phyloP scores from a whole-genome alignment of 2,888 invertebrate genomes.

The Cantharis rustica region DNA sequence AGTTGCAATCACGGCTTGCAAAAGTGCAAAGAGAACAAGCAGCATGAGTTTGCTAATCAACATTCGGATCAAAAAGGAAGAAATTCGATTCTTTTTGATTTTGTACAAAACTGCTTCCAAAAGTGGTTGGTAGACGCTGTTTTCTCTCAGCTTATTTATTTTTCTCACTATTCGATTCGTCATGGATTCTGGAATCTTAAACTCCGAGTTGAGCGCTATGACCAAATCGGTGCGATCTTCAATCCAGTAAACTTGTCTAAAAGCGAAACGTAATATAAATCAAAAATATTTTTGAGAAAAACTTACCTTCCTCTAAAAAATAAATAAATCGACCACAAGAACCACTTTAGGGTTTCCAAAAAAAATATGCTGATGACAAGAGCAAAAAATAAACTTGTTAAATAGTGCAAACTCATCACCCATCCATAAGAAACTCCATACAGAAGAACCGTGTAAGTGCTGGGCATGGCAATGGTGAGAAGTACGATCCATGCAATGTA shows the following conservation, averaged over 20 bases:
- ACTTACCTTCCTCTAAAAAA: neutral
- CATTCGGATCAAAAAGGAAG: neutral
- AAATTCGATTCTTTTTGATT: neutral
- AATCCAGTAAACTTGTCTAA: neutral
- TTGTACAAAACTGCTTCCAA: neutral
- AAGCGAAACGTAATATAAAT: neutral
- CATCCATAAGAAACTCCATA: conserved; percentile 9
- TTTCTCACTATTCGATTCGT: neutral
- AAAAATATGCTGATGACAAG: neutral
- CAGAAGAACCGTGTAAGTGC: neutral
- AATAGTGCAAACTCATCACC: conserved; percentile 10
- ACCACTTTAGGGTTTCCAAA: conserved; percentile 5
- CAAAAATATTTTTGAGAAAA: neutral
- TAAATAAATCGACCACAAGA: neutral
- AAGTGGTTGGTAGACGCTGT: conserved; percentile 2
- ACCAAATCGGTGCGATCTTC: conserved; percentile 14
- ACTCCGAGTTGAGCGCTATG: neutral
- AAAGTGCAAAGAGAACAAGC: neutral
- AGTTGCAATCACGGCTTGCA: neutral
- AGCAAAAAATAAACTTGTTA: neutral
- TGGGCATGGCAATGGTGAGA: neutral
- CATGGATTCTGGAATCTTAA: neutral
- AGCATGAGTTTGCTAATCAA: neutral
- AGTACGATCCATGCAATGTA: conserved; percentile 6
- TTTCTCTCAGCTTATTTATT: conserved; percentile 1